These are phyloP conservation scores for Prolemur simus DNA, from an alignment of 2,113 vertebrate genomes.

Conservation along the genomic window DNA sequence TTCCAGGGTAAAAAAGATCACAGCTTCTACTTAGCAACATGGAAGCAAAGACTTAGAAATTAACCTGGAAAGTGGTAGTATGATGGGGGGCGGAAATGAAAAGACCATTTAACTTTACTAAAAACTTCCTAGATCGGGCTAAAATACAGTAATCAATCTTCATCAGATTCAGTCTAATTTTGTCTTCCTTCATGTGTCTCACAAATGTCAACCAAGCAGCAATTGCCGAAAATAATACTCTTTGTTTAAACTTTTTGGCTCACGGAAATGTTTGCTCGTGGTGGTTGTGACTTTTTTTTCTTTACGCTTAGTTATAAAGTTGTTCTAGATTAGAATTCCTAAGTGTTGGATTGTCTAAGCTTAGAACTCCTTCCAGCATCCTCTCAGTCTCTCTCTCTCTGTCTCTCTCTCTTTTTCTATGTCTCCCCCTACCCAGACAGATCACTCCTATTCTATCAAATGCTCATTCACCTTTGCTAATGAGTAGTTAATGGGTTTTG, in stretches of 20 bases:
- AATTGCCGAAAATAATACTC: slow-evolving; percentile 24
- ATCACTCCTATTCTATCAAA: slow-evolving; percentile 32
- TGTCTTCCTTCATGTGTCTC: slow-evolving; percentile 49
- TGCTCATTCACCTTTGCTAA: slow-evolving; percentile 59
- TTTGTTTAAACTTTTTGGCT: slow-evolving; percentile 43
- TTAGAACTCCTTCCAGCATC: background rate
- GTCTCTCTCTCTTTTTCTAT: background rate
- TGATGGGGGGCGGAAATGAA: background rate
- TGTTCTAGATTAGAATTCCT: background rate
- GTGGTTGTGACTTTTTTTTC: background rate
- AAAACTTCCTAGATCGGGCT: slow-evolving; percentile 34
- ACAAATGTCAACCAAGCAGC: slow-evolving; percentile 40
- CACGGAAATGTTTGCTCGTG: background rate
- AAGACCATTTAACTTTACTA: slow-evolving; percentile 51
- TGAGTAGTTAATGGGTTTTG: slow-evolving; percentile 69
- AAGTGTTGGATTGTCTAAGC: background rate
- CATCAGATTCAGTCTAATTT: slow-evolving; percentile 24
- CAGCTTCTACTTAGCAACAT: background rate
- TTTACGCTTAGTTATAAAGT: slow-evolving; percentile 6
- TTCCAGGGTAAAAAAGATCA: background rate
- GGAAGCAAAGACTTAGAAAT: background rate
- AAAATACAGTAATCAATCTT: slow-evolving; percentile 49
- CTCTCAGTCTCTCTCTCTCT: too few species aligned
- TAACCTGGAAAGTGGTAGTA: background rate
- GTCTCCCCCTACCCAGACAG: too few species aligned